Evolutionary conservation across 2,888 invertebrate genomes (phyloP), one percentile per base, ranked within the genome.

Genomic region (Pseudococcus jackbeardsleyi): DNA sequence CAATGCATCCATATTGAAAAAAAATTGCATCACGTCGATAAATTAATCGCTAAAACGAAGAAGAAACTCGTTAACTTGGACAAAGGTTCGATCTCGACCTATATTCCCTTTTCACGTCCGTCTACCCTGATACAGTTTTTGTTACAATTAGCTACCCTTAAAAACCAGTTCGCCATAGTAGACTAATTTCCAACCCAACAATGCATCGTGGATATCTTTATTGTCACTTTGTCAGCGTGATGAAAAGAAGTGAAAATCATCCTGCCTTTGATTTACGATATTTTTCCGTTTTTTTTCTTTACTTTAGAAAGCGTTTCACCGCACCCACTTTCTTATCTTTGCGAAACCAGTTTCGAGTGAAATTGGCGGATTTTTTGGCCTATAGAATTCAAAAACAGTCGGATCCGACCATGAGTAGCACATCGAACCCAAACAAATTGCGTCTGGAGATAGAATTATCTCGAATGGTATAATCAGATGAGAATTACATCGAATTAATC

Each of bases 351-450:
- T 22, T 19, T 26, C 9, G 46, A 17, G 50, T 50, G 50, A 50
- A 50, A 50, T 33, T 33, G 26, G 26, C 26, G 26, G 26, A 33
- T 33, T 50, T 50, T 50, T 50, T 12, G 50, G 17, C 26, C n/a
- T n/a, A n/a, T 33, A 33, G 26, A 33, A 33, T 33, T 33, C 26
- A 3, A 46, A 46, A 46, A 2, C 46, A 5, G 46, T 7, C 2
- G 6, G 46, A 8, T 46, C 12, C 46, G 46, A 33, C 26, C 26
- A 33, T 33, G 26, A 33, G 26, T 3, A 42, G 79, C 42, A n/a
- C 79, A 22, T 42, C 79, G 79, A 79, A 79, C 79, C n/a, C 26
- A 19, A 72, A 72, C 64, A 72, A 33, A 72, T 72, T 72, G 15
- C 68, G 68, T 33, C 68, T 72, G 68, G 68, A 72, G 26, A 26